Evolutionary conservation across 1,140 invertebrate genomes (phyloP), one percentile per base, ranked within the genome.

Genomic region (Reticulitermes speratus): DNA sequence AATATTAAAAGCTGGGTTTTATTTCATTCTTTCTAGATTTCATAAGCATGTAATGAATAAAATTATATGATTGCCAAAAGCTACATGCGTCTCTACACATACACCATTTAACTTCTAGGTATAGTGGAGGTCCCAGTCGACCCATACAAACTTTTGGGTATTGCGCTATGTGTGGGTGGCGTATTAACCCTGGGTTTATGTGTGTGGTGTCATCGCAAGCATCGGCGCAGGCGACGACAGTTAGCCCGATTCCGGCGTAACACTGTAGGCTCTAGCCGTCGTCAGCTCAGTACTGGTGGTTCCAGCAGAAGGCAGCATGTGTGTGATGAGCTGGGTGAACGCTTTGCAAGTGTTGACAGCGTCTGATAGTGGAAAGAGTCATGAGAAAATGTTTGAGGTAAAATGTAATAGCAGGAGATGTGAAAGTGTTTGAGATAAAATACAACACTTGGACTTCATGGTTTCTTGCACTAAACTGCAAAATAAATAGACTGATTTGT

Each of bases 291-390:
- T 92, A 88, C 92, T 92, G 8, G 89, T 87, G 86, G 89, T 89
- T 87, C 89, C 89, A 21, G 90, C 16, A 87, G 91, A 23, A 86
- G 91, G 84, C 87, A 92, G 90, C 91, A 92, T 86, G 90, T 91
- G 82, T 92, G 92, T 89, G 92, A 93, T 88, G 91, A 92, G 86
- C 89, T 93, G 25, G 92, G 92, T 87, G 91, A 92, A 88, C 90
- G 92, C 38, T 92, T 92, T 88, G 91, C 91, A 82, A 92, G 91
- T 88, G 92, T 93, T 86, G 92, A 93, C 89, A 92, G 92, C 90
- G 92, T 93, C 88, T 93, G 92, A 92, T 92, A 90, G 81, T 69
- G 48, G 85, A 65, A 59, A 45, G 45, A 84, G 14, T 2, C 44
- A 84, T 48, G 38, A 44, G 52, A 48, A 75, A 75, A 14, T 14